Evolutionary conservation across 2,888 invertebrate genomes (phyloP), one percentile per base, ranked within the genome.

Genomic region (Callimorpha dominula): DNA sequence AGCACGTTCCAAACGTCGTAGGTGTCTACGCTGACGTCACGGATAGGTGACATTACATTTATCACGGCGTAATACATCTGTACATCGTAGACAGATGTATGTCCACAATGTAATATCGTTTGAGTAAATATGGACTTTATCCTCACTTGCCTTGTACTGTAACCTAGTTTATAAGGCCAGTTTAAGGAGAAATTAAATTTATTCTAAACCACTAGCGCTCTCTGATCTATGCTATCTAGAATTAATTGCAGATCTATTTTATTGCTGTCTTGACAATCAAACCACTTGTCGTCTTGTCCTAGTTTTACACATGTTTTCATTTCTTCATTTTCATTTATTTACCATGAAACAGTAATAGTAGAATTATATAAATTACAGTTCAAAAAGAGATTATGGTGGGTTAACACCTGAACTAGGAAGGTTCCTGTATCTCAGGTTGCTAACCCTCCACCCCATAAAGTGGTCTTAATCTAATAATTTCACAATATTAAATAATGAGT

Each of bases 1-100:
- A 82, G 79, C 87, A 87, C 87, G 87, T 85, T 83, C 78, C 63
- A 70, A 74, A 71, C 71, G 63, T 75, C 71, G 63, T 75, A 81
- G 31, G 31, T 31, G 76, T 69, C 78, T 74, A 79, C 79, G 81
- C 31, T 79, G 82, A 83, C 77, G 85, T 81, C 49, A 77, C 42
- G 62, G 52, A 82, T 82, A 81, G 77, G 75, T 69, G 54, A 46
- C 31, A 57, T 52, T 49, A 46, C 50, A n/a, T 31, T 12, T 50
- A 57, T 14, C 12, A 42, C 7, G 31, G 40, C 57, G 50, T 14
- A 62, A 70, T 46, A 9, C 6, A 46, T 46, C 43, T 46, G 43
- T 8, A 46, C 43, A 46, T 46, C 6, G 43, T 46, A 46, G 43
- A 46, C 43, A 46, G 43, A 8, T 46, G 1, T 3, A 17, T 70